Evolutionary conservation across 2,888 invertebrate species (phyloP).

Genomic region (Mechanitis messenoides): DNA sequence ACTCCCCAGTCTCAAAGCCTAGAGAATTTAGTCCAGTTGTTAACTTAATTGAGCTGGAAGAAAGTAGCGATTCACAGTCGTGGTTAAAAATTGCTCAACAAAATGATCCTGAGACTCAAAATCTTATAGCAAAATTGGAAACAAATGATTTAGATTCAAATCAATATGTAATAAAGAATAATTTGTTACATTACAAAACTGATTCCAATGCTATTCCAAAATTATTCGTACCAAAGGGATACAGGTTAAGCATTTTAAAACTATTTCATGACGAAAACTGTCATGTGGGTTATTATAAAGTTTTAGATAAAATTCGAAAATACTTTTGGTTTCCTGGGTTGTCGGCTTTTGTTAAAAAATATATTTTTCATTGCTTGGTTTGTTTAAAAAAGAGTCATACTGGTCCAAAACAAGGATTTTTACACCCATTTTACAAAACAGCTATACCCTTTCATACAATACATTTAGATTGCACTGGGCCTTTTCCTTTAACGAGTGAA

Average conservation of each 20-base stretch:
- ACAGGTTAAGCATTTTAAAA: slow-evolving; percentile 14
- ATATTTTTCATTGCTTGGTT: slow-evolving; percentile 25
- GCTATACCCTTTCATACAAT: slow-evolving; percentile 36
- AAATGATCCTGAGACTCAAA: slow-evolving; percentile 29
- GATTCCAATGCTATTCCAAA: not conserved
- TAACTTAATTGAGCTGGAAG: slow-evolving; percentile 17
- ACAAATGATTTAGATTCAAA: not conserved
- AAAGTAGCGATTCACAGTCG: slow-evolving; percentile 17
- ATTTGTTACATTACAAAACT: slow-evolving; percentile 7
- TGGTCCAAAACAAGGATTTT: slow-evolving; percentile 28
- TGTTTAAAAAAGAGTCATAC: slow-evolving; percentile 26
- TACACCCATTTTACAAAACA: slow-evolving; percentile 29
- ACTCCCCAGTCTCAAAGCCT: too few species aligned
- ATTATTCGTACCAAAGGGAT: slow-evolving; percentile 13
- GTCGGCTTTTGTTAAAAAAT: slow-evolving; percentile 23
- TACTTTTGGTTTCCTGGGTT: slow-evolving; percentile 34
- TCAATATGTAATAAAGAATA: not conserved
- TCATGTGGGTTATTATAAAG: slow-evolving; percentile 16
- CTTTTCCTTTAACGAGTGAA: slow-evolving; percentile 28
- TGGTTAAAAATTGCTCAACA: slow-evolving; percentile 30
- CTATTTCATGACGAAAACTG: not conserved
- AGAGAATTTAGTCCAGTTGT: slow-evolving; percentile 7
- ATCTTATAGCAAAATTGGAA: slow-evolving; percentile 25
- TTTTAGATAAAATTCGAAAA: slow-evolving; percentile 21
- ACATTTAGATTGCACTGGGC: slow-evolving; percentile 38